These are phyloP conservation scores for Xylota segnis DNA, from an alignment of 2,888 invertebrate species.

Conservation along the genomic window DNA sequence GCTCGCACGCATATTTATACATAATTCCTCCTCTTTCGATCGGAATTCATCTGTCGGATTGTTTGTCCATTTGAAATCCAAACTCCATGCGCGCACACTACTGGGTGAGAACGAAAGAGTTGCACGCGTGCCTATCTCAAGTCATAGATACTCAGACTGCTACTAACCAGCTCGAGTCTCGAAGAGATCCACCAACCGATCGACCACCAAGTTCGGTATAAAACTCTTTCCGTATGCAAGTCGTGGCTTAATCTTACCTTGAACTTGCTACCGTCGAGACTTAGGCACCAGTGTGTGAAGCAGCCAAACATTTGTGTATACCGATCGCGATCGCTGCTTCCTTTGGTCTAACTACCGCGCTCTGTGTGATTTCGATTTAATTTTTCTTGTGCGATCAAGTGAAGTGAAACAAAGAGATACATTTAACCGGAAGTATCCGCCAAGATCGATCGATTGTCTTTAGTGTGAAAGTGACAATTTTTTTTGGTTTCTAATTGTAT, in stretches of 20 bases:
- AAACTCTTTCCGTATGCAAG: slow-evolving; percentile 84
- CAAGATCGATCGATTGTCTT: slow-evolving; percentile 34
- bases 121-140: slow-evolving; percentile 1
- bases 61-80: slow-evolving; percentile 5
- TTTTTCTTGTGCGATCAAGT: slow-evolving; percentile 40
- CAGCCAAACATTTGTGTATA: slow-evolving; percentile 22
- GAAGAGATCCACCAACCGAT: slow-evolving; percentile 57
- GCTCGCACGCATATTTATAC: neutral
- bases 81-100: slow-evolving; percentile 16
- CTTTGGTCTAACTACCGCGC: slow-evolving; percentile 14
- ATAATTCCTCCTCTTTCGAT: slow-evolving; percentile 24
- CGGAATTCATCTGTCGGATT: slow-evolving; percentile 16
- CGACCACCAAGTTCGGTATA: slow-evolving; percentile 79
- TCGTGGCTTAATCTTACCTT: slow-evolving; percentile 84
- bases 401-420: slow-evolving; percentile 58
- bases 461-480: slow-evolving; percentile 66
- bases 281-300: slow-evolving; percentile 20
- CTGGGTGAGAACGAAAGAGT: slow-evolving; percentile 40
- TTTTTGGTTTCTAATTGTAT: neutral
- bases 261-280: slow-evolving; percentile 82
- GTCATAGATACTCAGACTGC: slow-evolving; percentile 37
- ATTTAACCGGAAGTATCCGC: slow-evolving; percentile 59
- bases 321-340: slow-evolving; percentile 34
- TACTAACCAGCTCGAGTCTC: slow-evolving; percentile 67
- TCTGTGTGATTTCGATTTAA: slow-evolving; percentile 19